Evolutionary conservation across 2,888 invertebrate genomes (phyloP).

Genomic region (Hirtodrosophila trivittata): DNA sequence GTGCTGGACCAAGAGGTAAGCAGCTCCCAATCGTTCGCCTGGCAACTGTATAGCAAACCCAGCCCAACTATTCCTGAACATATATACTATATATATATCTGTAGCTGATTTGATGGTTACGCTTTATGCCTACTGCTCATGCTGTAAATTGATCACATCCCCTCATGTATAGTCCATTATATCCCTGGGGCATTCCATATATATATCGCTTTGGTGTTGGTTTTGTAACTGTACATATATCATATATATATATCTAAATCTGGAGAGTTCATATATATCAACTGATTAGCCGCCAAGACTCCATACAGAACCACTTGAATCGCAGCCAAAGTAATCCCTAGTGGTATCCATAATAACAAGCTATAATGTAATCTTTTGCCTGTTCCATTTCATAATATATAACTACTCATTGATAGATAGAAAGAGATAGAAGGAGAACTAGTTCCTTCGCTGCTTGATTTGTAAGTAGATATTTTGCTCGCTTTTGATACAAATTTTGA

Average conservation of each 20-base stretch:
- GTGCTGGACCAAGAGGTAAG: slow-evolving; percentile 87
- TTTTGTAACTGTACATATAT: slow-evolving; percentile 38
- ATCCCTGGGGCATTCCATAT: no score
- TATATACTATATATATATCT: slow-evolving; percentile 16
- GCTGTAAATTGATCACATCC: slow-evolving; percentile 30
- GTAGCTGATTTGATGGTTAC: slow-evolving; percentile 56
- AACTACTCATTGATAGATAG: no score
- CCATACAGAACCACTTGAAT: slow-evolving; percentile 43
- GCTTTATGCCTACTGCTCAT: slow-evolving; percentile 50
- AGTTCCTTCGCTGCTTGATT: no score
- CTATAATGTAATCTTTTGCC: neutral
- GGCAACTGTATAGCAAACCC: slow-evolving; percentile 33
- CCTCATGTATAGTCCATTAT: slow-evolving; percentile 21
- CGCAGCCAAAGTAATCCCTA: no score
- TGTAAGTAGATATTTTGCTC: neutral
- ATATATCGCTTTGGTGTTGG: slow-evolving; percentile 64
- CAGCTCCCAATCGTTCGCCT: slow-evolving; percentile 10
- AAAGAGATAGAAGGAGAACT: no score
- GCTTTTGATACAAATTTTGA: neutral
- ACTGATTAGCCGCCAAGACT: slow-evolving; percentile 33
- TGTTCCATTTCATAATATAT: slow-evolving; percentile 1
- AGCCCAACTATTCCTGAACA: slow-evolving; percentile 25
- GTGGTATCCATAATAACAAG: neutral
- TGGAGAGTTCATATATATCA: slow-evolving; percentile 6
- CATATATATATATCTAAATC: neutral